A percentile compares a stretch with the other conserved stretches of the same genome.
Evolutionary conservation across 2,888 invertebrate genomes (phyloP).

Genomic region (Octodonta nipae): DNA sequence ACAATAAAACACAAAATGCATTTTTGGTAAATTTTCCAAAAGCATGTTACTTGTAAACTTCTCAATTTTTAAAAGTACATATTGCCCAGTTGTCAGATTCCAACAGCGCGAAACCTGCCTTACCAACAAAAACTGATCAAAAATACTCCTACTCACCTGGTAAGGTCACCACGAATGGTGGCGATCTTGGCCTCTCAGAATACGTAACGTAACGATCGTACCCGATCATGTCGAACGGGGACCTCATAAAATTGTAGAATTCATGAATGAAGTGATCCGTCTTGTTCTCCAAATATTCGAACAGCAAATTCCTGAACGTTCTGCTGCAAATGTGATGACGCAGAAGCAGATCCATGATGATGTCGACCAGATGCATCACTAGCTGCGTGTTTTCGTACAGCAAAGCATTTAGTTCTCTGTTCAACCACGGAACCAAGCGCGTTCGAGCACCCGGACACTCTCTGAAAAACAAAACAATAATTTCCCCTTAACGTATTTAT

Average conservation of each 20-base stretch:
- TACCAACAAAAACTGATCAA: too few relatives aligned
- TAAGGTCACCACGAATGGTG: constrained; percentile 15
- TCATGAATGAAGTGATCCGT: constrained; percentile 85
- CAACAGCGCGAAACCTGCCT: too few relatives aligned
- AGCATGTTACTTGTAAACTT: too few relatives aligned
- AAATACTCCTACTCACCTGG: too few relatives aligned
- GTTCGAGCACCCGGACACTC: constrained; percentile 67
- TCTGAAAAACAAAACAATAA: constrained; percentile 33
- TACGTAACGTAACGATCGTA: constrained; percentile 62
- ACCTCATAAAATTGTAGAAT: constrained; percentile 71
- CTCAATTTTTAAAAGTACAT: too few relatives aligned
- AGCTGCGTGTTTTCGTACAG: constrained; percentile 50
- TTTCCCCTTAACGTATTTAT: neutral
- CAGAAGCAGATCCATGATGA: constrained; percentile 56
- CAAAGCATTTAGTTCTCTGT: constrained; percentile 69
- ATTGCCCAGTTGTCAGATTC: too few relatives aligned
- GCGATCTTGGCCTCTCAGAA: constrained; percentile 30
- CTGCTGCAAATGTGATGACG: constrained; percentile 52
- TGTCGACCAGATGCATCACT: constrained; percentile 49
- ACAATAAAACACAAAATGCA: too few relatives aligned
- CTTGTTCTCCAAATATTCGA: constrained; percentile 53
- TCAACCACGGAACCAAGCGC: constrained; percentile 77
- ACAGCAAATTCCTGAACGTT: constrained; percentile 57
- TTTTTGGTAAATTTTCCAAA: too few relatives aligned
- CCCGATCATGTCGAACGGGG: constrained; percentile 75